Evolutionary conservation across 2,797 vertebrate species (phyloP).

Genomic region (Chloroceryle inda): DNA sequence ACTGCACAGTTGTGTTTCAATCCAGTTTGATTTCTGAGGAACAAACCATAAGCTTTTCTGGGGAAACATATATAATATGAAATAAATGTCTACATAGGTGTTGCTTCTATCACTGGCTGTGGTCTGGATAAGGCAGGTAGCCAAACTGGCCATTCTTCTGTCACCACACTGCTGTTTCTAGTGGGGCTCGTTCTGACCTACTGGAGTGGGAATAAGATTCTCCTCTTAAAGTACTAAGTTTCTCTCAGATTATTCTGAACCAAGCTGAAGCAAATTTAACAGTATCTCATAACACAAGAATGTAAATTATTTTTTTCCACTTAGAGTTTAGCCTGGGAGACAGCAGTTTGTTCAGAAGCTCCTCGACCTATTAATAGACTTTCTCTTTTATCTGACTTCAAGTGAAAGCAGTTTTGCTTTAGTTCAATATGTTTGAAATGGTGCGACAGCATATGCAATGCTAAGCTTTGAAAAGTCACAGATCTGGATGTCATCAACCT

Average conservation of each 20-base stretch:
- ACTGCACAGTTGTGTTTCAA: not conserved
- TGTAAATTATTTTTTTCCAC: not conserved
- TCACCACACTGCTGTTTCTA: not conserved
- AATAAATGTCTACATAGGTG: not conserved
- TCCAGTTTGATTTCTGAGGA: not conserved
- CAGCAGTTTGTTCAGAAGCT: not conserved
- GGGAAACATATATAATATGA: accelerated
- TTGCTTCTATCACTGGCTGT: not conserved
- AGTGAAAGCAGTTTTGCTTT: slow-evolving; percentile 13
- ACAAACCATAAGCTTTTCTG: not conserved
- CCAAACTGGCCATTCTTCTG: not conserved
- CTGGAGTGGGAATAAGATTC: not conserved
- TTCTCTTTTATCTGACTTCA: slow-evolving; percentile 6
- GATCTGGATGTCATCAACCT: slow-evolving; percentile 11
- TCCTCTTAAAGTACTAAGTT: not conserved
- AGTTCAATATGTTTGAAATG: not conserved
- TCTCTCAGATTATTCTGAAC: not conserved
- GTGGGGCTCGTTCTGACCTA: not conserved
- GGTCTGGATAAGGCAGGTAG: not conserved
- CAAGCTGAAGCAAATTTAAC: not conserved
- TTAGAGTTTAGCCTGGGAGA: not conserved
- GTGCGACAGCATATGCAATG: not conserved
- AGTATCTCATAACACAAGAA: not conserved
- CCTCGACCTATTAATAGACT: not conserved
- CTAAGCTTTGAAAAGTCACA: slow-evolving; percentile 12